Evolutionary conservation across 2,888 invertebrate genomes (phyloP).

Genomic region (Pollenia amentaria): DNA sequence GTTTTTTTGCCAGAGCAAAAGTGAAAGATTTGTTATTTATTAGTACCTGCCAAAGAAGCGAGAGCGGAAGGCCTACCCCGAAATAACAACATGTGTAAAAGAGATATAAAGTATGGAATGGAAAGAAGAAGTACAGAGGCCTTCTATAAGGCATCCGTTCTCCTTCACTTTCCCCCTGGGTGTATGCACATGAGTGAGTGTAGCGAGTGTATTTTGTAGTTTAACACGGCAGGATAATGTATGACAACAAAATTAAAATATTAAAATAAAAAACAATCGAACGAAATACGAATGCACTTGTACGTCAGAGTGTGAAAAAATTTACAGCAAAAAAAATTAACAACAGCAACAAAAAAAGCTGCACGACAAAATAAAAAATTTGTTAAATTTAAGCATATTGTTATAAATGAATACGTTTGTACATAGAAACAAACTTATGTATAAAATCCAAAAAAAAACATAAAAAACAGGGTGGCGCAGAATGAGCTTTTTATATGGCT

Average conservation of each 20-base stretch:
- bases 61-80: too few species aligned
- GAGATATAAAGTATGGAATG: too few species aligned
- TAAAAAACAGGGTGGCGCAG: too few species aligned
- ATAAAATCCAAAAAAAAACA: not conserved
- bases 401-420: slow-evolving; percentile 20
- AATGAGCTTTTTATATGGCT: too few species aligned
- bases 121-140: too few species aligned
- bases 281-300: not conserved
- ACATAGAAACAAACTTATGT: not conserved
- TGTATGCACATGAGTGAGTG: slow-evolving; percentile 22
- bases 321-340: not conserved
- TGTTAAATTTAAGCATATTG: slow-evolving; percentile 55
- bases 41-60: too few species aligned
- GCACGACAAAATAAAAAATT: slow-evolving; percentile 14
- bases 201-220: slow-evolving; percentile 71
- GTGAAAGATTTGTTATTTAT: too few species aligned
- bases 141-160: too few species aligned
- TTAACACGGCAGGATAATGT: slow-evolving; percentile 70
- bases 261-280: slow-evolving; percentile 4
- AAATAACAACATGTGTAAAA: too few species aligned
- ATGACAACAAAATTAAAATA: slow-evolving; percentile 68
- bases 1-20: too few species aligned
- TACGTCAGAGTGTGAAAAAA: not conserved
- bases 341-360: slow-evolving; percentile 1
- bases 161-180: too few species aligned